Evolutionary conservation across 2,888 invertebrate genomes (phyloP).

Genomic region (Caenorhabditis japonica): DNA sequence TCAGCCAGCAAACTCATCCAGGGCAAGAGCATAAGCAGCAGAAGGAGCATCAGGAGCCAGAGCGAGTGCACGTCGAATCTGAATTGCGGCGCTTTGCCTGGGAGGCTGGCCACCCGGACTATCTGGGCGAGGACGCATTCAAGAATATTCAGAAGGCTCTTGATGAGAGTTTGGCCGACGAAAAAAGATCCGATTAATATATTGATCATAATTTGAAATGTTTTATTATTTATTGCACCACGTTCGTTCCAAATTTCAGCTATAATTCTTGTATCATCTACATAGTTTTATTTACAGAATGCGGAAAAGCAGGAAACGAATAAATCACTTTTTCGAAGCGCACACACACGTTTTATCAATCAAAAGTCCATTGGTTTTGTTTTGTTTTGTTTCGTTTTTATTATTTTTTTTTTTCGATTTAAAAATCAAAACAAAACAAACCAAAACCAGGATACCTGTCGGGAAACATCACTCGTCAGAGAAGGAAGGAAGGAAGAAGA

Average conservation of each 20-base stretch:
- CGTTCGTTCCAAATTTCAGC: no score
- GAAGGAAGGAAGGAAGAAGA: no score
- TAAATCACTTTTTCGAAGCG: no score
- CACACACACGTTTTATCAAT: no score
- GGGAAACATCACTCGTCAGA: no score
- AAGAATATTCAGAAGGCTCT: constrained; percentile 84
- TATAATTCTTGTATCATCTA: background rate
- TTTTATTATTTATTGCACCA: constrained; percentile 1
- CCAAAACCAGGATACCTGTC: no score
- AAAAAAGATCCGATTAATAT: background rate
- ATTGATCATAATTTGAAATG: background rate
- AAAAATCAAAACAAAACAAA: no score
- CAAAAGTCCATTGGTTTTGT: no score
- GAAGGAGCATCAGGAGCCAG: constrained; percentile 61
- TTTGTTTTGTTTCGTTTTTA: no score
- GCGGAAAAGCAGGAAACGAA: no score
- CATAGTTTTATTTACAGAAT: constrained; percentile 15
- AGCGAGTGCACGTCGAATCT: constrained; percentile 59
- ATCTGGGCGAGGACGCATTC: constrained; percentile 93
- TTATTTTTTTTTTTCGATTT: no score
- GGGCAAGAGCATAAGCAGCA: no score
- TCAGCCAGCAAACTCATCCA: constrained; percentile 12
- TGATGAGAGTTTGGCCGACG: constrained; percentile 48
- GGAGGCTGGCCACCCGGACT: constrained; percentile 91
- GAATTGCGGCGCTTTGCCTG: constrained; percentile 78